Evolutionary conservation across 2,113 vertebrate species (phyloP).

Genomic region (Rhinolophus ferrumequinum): DNA sequence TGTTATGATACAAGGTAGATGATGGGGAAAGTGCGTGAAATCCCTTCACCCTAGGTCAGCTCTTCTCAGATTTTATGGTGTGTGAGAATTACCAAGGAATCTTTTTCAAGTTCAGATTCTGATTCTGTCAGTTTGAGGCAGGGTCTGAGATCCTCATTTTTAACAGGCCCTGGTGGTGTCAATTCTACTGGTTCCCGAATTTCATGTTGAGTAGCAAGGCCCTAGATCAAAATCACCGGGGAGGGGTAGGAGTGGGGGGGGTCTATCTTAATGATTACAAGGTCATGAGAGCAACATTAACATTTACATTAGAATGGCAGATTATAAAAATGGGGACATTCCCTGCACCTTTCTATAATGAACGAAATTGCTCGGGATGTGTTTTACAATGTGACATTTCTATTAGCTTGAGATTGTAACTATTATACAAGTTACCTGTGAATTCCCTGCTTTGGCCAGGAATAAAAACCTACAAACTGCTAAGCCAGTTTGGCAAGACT

Average conservation of each 20-base stretch:
- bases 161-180: background rate
- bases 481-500: conserved; percentile 12
- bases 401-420: conserved; percentile 6
- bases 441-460: background rate
- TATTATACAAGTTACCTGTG: background rate
- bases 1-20: background rate
- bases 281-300: background rate
- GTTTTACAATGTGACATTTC: conserved; percentile 24
- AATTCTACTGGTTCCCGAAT: background rate
- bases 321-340: background rate
- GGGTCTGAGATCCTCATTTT: background rate
- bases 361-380: background rate
- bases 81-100: background rate
- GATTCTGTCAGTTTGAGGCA: background rate
- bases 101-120: background rate
- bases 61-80: background rate
- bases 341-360: background rate
- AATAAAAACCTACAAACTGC: background rate
- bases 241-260: too few relatives aligned
- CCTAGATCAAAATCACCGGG: background rate
- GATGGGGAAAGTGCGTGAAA: background rate
- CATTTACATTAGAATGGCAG: background rate
- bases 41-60: background rate
- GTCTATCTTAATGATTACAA: background rate
- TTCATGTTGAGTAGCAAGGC: background rate